Conservation (phyloP, 1,140 invertebrate genomes). For the Drosophila prosaltans region DNA sequence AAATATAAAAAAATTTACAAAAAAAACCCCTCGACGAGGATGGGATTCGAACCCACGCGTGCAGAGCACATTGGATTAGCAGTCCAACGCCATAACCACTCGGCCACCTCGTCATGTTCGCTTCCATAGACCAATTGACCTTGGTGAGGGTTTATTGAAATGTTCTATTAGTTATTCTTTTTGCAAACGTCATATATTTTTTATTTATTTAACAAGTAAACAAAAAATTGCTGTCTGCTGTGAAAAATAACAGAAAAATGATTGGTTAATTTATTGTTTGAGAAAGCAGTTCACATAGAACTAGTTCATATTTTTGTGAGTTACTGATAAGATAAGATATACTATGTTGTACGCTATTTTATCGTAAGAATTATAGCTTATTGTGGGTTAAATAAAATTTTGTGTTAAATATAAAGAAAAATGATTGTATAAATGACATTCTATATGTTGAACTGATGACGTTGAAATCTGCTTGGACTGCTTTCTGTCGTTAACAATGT, state of each 20-base stretch:
- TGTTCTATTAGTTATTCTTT: neutral
- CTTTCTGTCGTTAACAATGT: constrained; percentile 16
- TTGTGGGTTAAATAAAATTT: too few species aligned
- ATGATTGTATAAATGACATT: too few species aligned
- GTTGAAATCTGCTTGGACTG: neutral
- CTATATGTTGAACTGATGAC: neutral
- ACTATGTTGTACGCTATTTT: too few species aligned
- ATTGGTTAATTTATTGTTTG: too few species aligned
- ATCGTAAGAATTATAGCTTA: too few species aligned
- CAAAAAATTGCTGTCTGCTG: neutral
- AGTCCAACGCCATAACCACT: constrained; percentile 95
- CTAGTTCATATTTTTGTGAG: neutral
- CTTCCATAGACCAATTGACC: constrained; percentile 36
- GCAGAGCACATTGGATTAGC: constrained; percentile 89
- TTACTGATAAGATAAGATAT: constrained; percentile 3
- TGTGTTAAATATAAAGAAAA: too few species aligned
- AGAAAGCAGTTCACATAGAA: neutral
- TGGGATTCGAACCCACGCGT: constrained; percentile 95
- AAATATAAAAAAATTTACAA: constrained; percentile 21
- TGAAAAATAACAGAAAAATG: neutral
- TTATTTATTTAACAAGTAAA: neutral
- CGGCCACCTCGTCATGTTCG: constrained; percentile 90
- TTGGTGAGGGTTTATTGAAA: neutral
- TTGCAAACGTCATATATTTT: neutral
- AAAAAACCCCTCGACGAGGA: constrained; percentile 87